Percentiles rank a stretch among this genome's conserved stretches.
These are phyloP conservation scores for Gephyroberyx darwinii DNA, from an alignment of 2,797 vertebrate genomes.

Conservation along the genomic window DNA sequence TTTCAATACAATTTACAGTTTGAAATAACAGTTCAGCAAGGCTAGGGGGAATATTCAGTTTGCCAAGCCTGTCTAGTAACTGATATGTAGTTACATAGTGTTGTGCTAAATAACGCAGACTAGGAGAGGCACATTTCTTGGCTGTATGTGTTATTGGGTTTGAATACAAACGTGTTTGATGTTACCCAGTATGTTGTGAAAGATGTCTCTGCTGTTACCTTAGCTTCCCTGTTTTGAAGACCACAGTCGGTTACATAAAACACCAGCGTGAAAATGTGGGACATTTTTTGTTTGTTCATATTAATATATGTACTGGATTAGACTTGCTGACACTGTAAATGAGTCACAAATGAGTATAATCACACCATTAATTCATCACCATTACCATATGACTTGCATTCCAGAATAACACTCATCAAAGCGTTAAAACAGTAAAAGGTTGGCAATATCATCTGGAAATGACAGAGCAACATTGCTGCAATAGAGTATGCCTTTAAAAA, in stretches of 20 bases:
- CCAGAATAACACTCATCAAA: not conserved
- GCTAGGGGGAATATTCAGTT: conserved; percentile 13
- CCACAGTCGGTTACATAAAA: too few relatives aligned
- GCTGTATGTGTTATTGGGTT: not conserved
- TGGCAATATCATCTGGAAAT: too few relatives aligned
- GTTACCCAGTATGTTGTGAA: too few relatives aligned
- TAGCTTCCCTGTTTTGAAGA: too few relatives aligned
- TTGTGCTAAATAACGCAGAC: not conserved
- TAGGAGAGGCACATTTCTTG: not conserved
- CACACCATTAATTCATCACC: not conserved
- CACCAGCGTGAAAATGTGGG: too few relatives aligned
- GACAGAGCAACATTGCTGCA: too few relatives aligned
- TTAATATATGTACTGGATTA: not conserved
- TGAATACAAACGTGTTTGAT: not conserved
- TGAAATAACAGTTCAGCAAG: not conserved
- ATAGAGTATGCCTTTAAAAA: too few relatives aligned
- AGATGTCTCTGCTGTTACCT: too few relatives aligned
- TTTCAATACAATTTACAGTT: too few relatives aligned
- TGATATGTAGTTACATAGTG: not conserved
- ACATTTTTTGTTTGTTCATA: not conserved
- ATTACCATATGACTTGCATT: not conserved
- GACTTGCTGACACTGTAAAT: not conserved
- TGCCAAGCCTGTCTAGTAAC: not conserved
- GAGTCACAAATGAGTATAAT: not conserved
- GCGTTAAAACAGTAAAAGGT: too few relatives aligned